Percentiles rank a stretch among this genome's conserved stretches.
These are phyloP conservation scores for Junonia oenone DNA, from an alignment of 2,888 invertebrate species.

Conservation along the genomic window DNA sequence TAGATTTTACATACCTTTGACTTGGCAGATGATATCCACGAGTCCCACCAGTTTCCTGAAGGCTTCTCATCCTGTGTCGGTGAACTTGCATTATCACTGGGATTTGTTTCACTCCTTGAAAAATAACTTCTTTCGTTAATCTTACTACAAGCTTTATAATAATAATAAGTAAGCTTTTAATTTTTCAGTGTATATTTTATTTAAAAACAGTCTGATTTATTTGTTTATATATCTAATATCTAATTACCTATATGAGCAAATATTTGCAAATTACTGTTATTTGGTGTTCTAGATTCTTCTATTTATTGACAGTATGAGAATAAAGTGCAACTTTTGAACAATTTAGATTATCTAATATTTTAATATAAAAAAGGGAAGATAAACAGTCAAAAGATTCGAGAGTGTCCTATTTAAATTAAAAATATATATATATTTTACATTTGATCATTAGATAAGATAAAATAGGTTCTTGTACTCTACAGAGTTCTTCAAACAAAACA, in stretches of 20 bases:
- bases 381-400: background rate
- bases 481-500: background rate
- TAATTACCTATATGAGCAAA: too few species aligned
- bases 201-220: too few species aligned
- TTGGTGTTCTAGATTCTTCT: too few species aligned
- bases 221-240: too few species aligned
- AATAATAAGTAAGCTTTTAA: too few species aligned
- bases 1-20: conserved; percentile 79
- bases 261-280: too few species aligned
- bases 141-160: too few species aligned
- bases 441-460: conserved; percentile 9
- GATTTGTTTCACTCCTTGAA: conserved; percentile 44
- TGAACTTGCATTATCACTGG: conserved; percentile 44
- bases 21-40: conserved; percentile 80
- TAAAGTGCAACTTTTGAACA: background rate
- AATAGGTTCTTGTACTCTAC: background rate
- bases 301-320: background rate
- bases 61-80: conserved; percentile 45
- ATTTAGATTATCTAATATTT: background rate
- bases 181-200: too few species aligned
- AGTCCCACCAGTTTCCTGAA: conserved; percentile 78
- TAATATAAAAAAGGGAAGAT: background rate
- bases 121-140: background rate
- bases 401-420: background rate
- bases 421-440: background rate